Percentiles rank a stretch among this genome's conserved stretches.
Evolutionary conservation across 2,113 vertebrate species (phyloP).

Genomic region (Stomatorhinus ivindoensis): DNA sequence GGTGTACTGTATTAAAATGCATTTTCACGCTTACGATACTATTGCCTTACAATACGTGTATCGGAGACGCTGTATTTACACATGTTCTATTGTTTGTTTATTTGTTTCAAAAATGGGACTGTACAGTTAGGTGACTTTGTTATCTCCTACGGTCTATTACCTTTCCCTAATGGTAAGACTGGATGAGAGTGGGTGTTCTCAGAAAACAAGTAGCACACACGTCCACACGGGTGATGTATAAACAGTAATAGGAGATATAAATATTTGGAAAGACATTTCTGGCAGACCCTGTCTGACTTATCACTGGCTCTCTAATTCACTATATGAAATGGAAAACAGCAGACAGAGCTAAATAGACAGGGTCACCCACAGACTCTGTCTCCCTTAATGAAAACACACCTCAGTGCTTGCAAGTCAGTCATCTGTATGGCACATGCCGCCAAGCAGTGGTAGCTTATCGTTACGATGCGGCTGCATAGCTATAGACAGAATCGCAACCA

Average conservation of each 20-base stretch:
- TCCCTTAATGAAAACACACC: neutral
- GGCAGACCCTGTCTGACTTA: constrained; percentile 44
- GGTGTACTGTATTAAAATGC: no score
- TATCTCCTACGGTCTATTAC: neutral
- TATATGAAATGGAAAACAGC: constrained; percentile 10
- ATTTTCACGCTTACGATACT: no score
- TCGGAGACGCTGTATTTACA: no score
- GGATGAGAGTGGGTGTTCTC: constrained; percentile 28
- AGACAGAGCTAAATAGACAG: neutral
- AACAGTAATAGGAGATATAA: constrained; percentile 90
- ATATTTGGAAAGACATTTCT: constrained; percentile 77
- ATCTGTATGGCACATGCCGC: constrained; percentile 11
- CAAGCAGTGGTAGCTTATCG: neutral
- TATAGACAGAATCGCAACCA: neutral
- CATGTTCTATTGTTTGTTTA: neutral
- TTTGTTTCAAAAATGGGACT: neutral
- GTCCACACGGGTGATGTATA: constrained; percentile 54
- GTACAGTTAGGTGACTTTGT: neutral
- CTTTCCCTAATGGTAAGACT: neutral
- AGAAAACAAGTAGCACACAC: constrained; percentile 27
- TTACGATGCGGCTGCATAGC: neutral
- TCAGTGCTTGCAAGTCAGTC: neutral
- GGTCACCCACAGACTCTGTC: neutral
- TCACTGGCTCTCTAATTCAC: neutral
- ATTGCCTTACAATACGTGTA: no score